Conservation (phyloP, 2,113 vertebrate species). For the Benitochromis conjunctus region DNA sequence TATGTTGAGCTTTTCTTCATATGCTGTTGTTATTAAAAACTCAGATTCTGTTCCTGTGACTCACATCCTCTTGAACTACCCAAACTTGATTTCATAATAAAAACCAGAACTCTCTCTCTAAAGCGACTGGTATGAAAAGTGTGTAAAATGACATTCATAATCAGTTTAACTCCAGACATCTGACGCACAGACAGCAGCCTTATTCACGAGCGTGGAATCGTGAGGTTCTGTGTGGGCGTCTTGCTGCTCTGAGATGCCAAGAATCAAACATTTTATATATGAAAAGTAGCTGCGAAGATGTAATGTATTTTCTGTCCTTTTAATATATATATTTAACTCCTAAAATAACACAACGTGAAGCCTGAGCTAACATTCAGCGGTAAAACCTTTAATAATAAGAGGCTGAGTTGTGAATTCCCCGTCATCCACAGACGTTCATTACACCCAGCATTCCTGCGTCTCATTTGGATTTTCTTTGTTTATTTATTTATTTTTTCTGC, state of each 20-base stretch:
- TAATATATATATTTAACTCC: neutral
- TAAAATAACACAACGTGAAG: neutral
- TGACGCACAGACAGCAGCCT: constrained; percentile 1
- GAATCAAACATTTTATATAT: neutral
- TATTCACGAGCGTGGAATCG: neutral
- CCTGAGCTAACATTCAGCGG: neutral
- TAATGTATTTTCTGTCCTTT: neutral
- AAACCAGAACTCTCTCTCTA: neutral
- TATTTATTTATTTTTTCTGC: neutral
- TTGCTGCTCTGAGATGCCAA: neutral
- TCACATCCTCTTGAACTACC: neutral
- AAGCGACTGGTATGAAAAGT: neutral
- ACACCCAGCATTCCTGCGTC: neutral
- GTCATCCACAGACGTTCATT: neutral
- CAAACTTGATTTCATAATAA: neutral
- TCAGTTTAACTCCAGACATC: constrained; percentile 3
- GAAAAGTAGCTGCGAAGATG: neutral
- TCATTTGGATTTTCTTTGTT: neutral
- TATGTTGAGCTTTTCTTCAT: neutral
- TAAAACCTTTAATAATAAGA: neutral
- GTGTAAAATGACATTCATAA: neutral
- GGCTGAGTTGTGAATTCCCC: neutral
- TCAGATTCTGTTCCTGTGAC: neutral
- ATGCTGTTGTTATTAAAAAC: neutral
- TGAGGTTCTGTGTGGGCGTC: constrained; percentile 14